Base-by-base conservation (phyloP, 2,113 vertebrate genomes). In the Halichoeres trimaculatus region DNA sequence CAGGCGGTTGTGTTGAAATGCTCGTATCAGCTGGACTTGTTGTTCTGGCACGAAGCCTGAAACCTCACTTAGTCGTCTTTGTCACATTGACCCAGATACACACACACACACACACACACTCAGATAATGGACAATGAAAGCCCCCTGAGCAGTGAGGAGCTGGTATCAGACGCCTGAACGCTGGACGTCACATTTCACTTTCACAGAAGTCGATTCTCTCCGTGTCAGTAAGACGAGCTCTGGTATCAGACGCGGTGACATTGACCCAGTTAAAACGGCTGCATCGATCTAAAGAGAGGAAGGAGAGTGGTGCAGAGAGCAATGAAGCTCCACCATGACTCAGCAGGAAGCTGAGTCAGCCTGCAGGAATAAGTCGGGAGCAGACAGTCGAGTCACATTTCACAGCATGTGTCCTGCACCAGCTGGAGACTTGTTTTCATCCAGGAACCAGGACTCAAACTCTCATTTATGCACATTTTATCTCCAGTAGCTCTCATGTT, bases 181-280 rank as follows among this genome's bases (percentile, higher is more conserved):
- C 5, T 1, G 2, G 4, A 22, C 26, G 13, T 7, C 16, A 61
- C 10, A 13, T 47, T 34, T 47, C 16, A n/a, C 17, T 48, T 34
- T 62, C 3, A 14, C 3, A 30, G 30, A 30, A 30, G 30, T 30
- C 3, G 30, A 4, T 34, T 35, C 19, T 19, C 8, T 41, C 8
- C 7, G 20, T 24, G 48, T 26, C 62, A 52, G 20, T 23, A 19
- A 51, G 11, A 36, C 45, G 16, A 51, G 26, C 2, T 6, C 19
- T 36, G 30, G 30, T 30, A 13, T 34, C 8, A 57, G 17, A 24
- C 5, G 11, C 0, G 0, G 35, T 17, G 47, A 64, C n/a, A 40
- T 30, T 48, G 78, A 77, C 65, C 74, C 60, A 80, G 59, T 53
- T 80, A 56, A 70, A 80, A 80, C 60, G 63, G 45, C 73, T 80